A percentile compares a stretch with the other conserved stretches of the same genome.
Conservation (phyloP, 1,140 invertebrate species). For the Drosophila biarmipes region DNA sequence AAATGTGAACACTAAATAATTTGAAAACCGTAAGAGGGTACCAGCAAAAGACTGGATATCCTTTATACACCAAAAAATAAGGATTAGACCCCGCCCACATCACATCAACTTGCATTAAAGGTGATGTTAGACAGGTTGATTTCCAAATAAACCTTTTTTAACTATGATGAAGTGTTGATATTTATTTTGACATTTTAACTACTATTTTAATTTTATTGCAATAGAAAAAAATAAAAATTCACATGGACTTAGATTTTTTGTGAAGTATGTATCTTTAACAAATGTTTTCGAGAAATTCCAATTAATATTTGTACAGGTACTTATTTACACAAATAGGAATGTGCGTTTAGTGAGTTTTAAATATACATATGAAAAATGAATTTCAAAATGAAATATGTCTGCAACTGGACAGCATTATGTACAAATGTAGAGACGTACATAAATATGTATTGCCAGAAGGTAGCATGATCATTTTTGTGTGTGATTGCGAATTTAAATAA, state of each 20-base stretch:
- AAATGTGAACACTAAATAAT: too few relatives aligned
- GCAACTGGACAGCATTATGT: constrained; percentile 21
- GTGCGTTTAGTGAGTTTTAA: constrained; percentile 38
- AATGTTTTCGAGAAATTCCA: constrained; percentile 43
- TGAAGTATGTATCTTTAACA: constrained; percentile 58
- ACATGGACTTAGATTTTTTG: constrained; percentile 33
- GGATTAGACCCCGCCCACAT: too few relatives aligned
- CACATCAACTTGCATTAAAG: too few relatives aligned
- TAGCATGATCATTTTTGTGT: background rate
- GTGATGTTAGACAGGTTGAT: too few relatives aligned
- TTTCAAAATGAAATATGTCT: constrained; percentile 7
- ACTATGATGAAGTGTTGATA: too few relatives aligned
- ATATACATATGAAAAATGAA: constrained; percentile 49
- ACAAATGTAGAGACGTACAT: constrained; percentile 18
- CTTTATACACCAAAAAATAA: too few relatives aligned
- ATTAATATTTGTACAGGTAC: constrained; percentile 57
- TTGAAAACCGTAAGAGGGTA: too few relatives aligned
- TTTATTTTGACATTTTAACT: background rate
- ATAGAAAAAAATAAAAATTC: constrained; percentile 44
- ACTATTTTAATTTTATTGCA: constrained; percentile 35
- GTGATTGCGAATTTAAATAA: background rate
- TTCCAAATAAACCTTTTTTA: background rate
- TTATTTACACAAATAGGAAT: constrained; percentile 71
- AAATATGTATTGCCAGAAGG: background rate
- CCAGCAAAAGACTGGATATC: too few relatives aligned